Conservation (phyloP, 2,888 invertebrate genomes). For the Gisinianus flammeolus region DNA sequence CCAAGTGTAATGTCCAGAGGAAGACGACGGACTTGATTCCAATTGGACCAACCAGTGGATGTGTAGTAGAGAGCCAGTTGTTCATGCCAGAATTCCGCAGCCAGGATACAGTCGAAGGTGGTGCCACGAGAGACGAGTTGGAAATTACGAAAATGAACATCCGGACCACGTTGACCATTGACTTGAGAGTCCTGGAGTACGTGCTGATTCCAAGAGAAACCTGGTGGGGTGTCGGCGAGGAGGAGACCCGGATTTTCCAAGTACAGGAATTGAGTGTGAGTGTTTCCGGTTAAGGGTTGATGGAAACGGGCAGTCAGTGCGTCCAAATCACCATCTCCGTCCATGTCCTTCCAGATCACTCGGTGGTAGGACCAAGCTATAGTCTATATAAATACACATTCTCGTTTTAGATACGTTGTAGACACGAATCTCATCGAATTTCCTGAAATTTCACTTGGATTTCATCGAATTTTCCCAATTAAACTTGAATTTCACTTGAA, state of each 20-base stretch:
- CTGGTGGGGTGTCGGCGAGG: slow-evolving; percentile 29
- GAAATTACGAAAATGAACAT: slow-evolving; percentile 59
- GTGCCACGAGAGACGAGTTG: slow-evolving; percentile 51
- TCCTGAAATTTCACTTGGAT: no score
- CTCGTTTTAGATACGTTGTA: not conserved
- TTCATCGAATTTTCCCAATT: no score
- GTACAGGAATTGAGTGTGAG: slow-evolving; percentile 54
- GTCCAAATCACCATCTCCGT: slow-evolving; percentile 59
- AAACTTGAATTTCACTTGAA: no score
- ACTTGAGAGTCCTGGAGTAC: slow-evolving; percentile 44
- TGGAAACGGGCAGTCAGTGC: slow-evolving; percentile 56
- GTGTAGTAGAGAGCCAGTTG: slow-evolving; percentile 57
- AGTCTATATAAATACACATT: slow-evolving; percentile 10
- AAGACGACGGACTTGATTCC: slow-evolving; percentile 52
- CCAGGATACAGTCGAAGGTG: slow-evolving; percentile 56
- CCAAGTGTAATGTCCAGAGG: slow-evolving; percentile 57
- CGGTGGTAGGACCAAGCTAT: slow-evolving; percentile 59
- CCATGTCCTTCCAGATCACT: slow-evolving; percentile 59
- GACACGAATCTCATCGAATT: no score
- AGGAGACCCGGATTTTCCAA: slow-evolving; percentile 58
- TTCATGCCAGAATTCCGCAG: slow-evolving; percentile 59
- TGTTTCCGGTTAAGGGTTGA: slow-evolving; percentile 39
- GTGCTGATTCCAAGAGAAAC: slow-evolving; percentile 58
- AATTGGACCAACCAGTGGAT: slow-evolving; percentile 50
- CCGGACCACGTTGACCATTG: slow-evolving; percentile 57